Conservation (phyloP, 2,797 vertebrate genomes). For the Avahi laniger region DNA sequence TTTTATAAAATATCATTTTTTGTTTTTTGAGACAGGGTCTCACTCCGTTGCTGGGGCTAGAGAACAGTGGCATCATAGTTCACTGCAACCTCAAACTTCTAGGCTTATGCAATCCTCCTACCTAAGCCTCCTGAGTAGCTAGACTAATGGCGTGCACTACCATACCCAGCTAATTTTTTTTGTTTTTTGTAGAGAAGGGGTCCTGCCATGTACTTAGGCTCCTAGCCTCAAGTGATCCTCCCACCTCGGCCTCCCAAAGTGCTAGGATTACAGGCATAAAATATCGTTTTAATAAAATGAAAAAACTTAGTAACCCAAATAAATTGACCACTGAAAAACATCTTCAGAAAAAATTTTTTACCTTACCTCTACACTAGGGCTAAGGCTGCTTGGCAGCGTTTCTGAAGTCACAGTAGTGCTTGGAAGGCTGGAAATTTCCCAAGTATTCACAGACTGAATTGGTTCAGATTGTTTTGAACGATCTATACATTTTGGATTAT, state of each 20-base stretch:
- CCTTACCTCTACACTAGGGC: constrained; percentile 94
- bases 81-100: not conserved
- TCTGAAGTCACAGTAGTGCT: constrained; percentile 94
- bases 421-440: constrained; percentile 96
- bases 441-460: constrained; percentile 90
- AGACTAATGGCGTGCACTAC: not conserved
- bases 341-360: not conserved
- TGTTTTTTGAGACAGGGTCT: not conserved
- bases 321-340: constrained; percentile 3
- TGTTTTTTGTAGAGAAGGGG: not conserved
- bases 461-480: constrained; percentile 87
- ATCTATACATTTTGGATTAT: constrained; percentile 93
- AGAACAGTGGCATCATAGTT: not conserved
- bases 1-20: not conserved
- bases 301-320: not conserved
- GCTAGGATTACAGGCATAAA: not conserved
- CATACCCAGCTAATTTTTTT: not conserved
- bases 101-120: not conserved
- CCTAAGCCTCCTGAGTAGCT: not conserved
- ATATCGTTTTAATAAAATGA: constrained; percentile 16
- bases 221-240: not conserved
- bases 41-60: not conserved
- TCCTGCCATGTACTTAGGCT: not conserved
- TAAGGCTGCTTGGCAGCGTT: constrained; percentile 93
- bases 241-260: not conserved